Evolutionary conservation across 2,888 invertebrate species (phyloP).

Genomic region (Stegophylla sp.): DNA sequence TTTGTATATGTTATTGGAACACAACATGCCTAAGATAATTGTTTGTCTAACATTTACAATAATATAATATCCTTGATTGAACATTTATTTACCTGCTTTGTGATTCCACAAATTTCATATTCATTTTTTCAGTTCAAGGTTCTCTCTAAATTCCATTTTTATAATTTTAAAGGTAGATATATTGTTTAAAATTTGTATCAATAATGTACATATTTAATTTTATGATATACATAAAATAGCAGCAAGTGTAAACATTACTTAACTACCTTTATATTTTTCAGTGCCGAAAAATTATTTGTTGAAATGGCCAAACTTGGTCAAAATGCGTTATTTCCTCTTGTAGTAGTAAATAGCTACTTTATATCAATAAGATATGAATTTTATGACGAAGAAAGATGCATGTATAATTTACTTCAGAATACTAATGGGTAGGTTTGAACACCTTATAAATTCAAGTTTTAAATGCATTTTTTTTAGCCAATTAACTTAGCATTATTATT

Average conservation of each 20-base stretch:
- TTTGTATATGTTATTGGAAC: too few species aligned
- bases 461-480: not conserved
- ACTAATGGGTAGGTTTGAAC: conserved; percentile 52
- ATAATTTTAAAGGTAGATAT: conserved; percentile 40
- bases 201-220: not conserved
- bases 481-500: conserved; percentile 12
- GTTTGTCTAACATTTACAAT: too few species aligned
- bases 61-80: not conserved
- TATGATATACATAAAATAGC: not conserved
- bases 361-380: conserved; percentile 81
- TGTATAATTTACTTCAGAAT: conserved; percentile 65
- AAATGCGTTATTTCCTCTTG: conserved; percentile 85
- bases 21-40: too few species aligned
- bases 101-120: conserved; percentile 6
- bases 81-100: not conserved
- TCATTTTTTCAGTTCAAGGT: conserved; percentile 47
- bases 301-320: conserved; percentile 84
- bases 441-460: not conserved
- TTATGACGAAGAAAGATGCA: conserved; percentile 87
- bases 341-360: conserved; percentile 77
- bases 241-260: not conserved
- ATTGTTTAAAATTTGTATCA: not conserved
- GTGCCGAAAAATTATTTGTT: conserved; percentile 87
- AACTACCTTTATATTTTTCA: conserved; percentile 66
- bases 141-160: conserved; percentile 46